A percentile compares a stretch with the other conserved stretches of the same genome.
These are phyloP conservation scores for Puffinus mauretanicus DNA, from an alignment of 2,113 vertebrate genomes.

Conservation along the genomic window DNA sequence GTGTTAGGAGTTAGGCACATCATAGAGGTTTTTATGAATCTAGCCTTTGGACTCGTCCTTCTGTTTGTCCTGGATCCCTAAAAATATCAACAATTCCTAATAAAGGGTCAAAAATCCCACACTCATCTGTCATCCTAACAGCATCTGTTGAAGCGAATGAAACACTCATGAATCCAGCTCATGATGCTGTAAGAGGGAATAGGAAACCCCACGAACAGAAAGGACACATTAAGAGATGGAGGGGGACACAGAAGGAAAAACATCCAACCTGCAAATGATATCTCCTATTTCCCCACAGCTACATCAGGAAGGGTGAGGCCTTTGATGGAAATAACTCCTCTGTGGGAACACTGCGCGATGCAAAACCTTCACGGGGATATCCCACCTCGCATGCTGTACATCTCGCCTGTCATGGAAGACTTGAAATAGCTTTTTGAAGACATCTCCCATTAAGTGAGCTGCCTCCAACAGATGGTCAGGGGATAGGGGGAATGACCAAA, in stretches of 20 bases:
- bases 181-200: not conserved
- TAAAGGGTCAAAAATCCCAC: not conserved
- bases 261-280: not conserved
- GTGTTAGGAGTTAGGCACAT: not conserved
- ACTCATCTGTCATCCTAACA: not conserved
- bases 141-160: not conserved
- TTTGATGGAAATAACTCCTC: not conserved
- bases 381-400: not conserved
- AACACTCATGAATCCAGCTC: not conserved
- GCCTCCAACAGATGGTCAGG: not conserved
- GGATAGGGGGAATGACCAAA: not conserved
- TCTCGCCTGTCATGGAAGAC: not conserved
- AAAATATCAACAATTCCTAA: not conserved
- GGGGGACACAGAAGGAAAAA: not conserved
- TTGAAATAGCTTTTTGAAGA: constrained; percentile 27
- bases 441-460: not conserved
- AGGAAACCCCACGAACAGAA: not conserved
- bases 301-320: not conserved
- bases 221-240: not conserved
- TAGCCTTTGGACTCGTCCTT: not conserved
- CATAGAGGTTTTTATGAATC: not conserved
- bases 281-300: not conserved
- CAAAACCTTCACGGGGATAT: not conserved
- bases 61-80: not conserved
- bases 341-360: not conserved